A percentile compares a stretch with the other conserved stretches of the same genome.
These are phyloP conservation scores for Desmophyllum pertusum DNA, from an alignment of 92 coral and sea anemone species.

Conservation along the genomic window DNA sequence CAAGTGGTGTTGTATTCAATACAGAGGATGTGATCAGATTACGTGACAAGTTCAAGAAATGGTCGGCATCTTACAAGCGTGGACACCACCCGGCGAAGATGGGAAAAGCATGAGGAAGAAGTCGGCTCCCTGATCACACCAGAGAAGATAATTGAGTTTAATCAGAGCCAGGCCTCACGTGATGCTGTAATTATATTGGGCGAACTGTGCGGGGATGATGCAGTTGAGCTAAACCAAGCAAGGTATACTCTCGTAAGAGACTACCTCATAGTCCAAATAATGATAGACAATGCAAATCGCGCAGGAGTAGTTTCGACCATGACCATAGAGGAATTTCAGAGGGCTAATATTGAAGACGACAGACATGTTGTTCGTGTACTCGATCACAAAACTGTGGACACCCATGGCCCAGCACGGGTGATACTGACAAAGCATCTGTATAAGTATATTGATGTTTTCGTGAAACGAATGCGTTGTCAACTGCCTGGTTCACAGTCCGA, in stretches of 20 bases:
- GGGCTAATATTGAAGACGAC: conserved; percentile 45
- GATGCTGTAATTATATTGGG: conserved; percentile 56
- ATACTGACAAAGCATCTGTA: conserved; percentile 40
- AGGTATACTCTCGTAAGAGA: conserved; percentile 46
- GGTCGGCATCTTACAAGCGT: conserved; percentile 53
- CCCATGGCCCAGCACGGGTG: conserved; percentile 64
- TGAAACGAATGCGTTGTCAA: conserved; percentile 34
- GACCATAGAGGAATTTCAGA: conserved; percentile 63
- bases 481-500: not conserved
- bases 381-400: conserved; percentile 60
- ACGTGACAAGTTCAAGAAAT: conserved; percentile 53
- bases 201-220: conserved; percentile 25
- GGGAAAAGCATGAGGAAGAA: conserved; percentile 47
- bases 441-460: conserved; percentile 44
- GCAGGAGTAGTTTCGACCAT: conserved; percentile 74
- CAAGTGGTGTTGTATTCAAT: conserved; percentile 35
- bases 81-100: conserved; percentile 24
- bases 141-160: conserved; percentile 44
- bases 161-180: conserved; percentile 49
- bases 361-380: conserved; percentile 40
- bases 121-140: conserved; percentile 41
- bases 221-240: conserved; percentile 6
- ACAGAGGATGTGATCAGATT: conserved; percentile 33
- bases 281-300: conserved; percentile 70
- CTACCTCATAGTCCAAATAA: conserved; percentile 38